Evolutionary conservation across 2,113 vertebrate genomes (phyloP).

Genomic region (Cacatua alba): DNA sequence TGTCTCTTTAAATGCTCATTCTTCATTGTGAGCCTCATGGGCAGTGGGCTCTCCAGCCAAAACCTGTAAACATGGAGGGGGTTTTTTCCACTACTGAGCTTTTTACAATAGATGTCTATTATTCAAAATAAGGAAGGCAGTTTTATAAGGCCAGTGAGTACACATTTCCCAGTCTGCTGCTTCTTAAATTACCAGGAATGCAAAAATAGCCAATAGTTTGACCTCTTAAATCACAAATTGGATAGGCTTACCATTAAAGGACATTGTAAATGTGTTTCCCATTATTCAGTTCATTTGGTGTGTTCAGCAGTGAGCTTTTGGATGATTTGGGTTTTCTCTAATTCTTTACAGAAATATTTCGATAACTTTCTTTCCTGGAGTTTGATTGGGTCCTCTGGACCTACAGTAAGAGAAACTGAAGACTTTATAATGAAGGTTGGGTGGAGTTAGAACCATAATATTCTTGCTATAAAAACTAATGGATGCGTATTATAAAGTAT

Average conservation of each 20-base stretch:
- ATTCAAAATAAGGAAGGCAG: constrained; percentile 72
- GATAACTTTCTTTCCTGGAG: constrained; percentile 61
- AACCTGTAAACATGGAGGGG: constrained; percentile 4
- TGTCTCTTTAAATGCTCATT: constrained; percentile 8
- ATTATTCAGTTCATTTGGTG: constrained; percentile 81
- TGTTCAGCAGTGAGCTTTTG: constrained; percentile 72
- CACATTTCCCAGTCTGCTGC: constrained; percentile 70
- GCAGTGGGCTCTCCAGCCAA: constrained; percentile 26
- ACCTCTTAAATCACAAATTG: constrained; percentile 83
- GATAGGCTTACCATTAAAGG: constrained; percentile 76
- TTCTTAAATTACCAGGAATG: constrained; percentile 80
- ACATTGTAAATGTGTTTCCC: constrained; percentile 80
- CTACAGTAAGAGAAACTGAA: constrained; percentile 14
- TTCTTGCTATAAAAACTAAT: not conserved
- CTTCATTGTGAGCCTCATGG: constrained; percentile 46
- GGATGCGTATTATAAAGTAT: not conserved
- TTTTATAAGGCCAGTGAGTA: constrained; percentile 74
- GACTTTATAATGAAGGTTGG: constrained; percentile 25
- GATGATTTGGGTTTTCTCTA: constrained; percentile 45
- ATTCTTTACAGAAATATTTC: constrained; percentile 62
- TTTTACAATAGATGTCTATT: constrained; percentile 69
- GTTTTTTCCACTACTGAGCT: constrained; percentile 50
- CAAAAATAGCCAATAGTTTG: constrained; percentile 78
- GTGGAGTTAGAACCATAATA: not conserved
- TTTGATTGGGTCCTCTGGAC: constrained; percentile 56